Evolutionary conservation across 1,140 invertebrate genomes (phyloP).

Genomic region (Ips nitidus): DNA sequence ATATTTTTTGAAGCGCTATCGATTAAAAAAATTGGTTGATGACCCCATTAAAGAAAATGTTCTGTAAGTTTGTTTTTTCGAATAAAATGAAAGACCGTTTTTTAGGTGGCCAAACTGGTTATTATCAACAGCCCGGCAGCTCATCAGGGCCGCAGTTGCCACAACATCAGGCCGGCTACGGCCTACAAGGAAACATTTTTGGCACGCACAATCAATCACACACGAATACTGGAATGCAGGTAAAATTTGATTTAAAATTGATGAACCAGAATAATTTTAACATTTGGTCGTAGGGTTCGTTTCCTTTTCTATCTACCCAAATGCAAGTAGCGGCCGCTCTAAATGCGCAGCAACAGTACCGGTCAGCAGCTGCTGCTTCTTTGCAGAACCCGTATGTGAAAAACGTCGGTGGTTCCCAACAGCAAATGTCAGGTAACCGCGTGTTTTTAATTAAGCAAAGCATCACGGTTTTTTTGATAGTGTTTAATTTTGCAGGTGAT

Average conservation of each 20-base stretch:
- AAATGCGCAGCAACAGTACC: constrained; percentile 42
- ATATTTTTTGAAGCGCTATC: too few relatives aligned
- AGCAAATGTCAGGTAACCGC: constrained; percentile 31
- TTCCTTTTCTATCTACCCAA: constrained; percentile 40
- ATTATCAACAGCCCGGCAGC: constrained; percentile 50
- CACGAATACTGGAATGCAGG: constrained; percentile 46
- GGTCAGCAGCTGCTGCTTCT: constrained; percentile 25
- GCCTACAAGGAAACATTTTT: constrained; percentile 49
- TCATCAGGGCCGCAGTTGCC: constrained; percentile 47
- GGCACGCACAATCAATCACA: constrained; percentile 49
- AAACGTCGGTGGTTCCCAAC: constrained; percentile 39
- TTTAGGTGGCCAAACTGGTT: constrained; percentile 49
- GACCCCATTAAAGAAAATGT: too few relatives aligned
- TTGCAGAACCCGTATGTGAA: constrained; percentile 46
- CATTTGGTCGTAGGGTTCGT: constrained; percentile 35
- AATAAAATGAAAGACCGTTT: too few relatives aligned
- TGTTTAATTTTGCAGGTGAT: constrained; percentile 28
- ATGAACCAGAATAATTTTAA: not conserved
- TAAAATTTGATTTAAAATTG: constrained; percentile 9
- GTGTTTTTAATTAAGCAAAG: not conserved
- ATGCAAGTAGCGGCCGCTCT: constrained; percentile 46
- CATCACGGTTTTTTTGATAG: not conserved
- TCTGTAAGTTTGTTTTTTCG: too few relatives aligned
- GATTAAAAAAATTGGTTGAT: too few relatives aligned
- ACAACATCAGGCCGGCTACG: constrained; percentile 49